These are phyloP conservation scores for Thamnaconus septentrionalis DNA, from an alignment of 2,113 vertebrate genomes.

Conservation along the genomic window DNA sequence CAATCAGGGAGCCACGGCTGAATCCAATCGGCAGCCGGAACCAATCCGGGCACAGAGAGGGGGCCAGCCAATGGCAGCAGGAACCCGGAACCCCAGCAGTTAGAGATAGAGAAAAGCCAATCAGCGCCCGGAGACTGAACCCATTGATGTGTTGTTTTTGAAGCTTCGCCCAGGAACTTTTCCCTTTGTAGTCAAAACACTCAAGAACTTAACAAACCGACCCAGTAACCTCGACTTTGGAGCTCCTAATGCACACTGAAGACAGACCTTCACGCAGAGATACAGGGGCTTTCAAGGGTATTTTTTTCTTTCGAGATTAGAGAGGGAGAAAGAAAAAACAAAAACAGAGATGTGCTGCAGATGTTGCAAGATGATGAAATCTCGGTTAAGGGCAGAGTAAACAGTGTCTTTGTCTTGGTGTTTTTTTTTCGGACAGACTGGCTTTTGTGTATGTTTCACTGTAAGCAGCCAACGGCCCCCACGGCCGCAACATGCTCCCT, in stretches of 20 bases:
- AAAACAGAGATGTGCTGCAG: conserved; percentile 23
- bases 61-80: conserved; percentile 50
- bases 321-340: conserved; percentile 2
- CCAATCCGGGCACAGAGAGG: conserved; percentile 46
- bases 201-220: conserved; percentile 21
- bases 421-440: conserved; percentile 1
- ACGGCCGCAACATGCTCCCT: neutral
- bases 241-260: conserved; percentile 11
- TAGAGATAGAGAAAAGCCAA: conserved; percentile 70
- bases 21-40: conserved; percentile 33
- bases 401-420: conserved; percentile 2
- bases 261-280: neutral
- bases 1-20: conserved; percentile 42
- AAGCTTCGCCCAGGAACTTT: conserved; percentile 41
- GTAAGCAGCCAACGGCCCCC: neutral
- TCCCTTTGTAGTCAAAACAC: conserved; percentile 27
- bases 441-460: neutral
- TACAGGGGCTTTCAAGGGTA: neutral
- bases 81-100: conserved; percentile 46
- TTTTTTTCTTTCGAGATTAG: conserved; percentile 12
- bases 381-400: conserved; percentile 20
- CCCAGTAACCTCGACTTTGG: conserved; percentile 35
- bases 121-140: conserved; percentile 39
- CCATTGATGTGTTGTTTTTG: conserved; percentile 60
- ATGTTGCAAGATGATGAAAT: conserved; percentile 66